Evolutionary conservation across 2,113 vertebrate species (phyloP).

Genomic region (Mugil cephalus): DNA sequence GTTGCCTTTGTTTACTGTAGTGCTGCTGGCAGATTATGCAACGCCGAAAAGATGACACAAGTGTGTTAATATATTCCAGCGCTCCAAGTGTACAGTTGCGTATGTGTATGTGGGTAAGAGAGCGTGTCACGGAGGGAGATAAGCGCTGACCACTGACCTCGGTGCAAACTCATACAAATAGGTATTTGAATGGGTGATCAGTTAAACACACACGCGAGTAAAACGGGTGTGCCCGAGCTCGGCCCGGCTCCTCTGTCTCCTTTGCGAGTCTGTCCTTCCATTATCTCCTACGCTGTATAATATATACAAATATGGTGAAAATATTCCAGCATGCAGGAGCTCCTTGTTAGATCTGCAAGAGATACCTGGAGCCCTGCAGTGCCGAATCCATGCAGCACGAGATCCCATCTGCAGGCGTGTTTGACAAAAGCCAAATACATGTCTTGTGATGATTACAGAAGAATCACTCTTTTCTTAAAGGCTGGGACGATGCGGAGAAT

Average conservation of each 20-base stretch:
- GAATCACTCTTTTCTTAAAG: neutral
- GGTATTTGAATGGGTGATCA: conserved; percentile 53
- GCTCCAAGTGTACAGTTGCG: neutral
- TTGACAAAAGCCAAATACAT: conserved; percentile 14
- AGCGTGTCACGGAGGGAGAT: neutral
- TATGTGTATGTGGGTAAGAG: neutral
- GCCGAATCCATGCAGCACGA: conserved; percentile 13
- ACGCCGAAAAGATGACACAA: conserved; percentile 37
- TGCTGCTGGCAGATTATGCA: conserved; percentile 54
- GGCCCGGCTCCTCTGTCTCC: conserved; percentile 11
- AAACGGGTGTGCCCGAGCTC: neutral
- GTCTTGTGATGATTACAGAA: neutral
- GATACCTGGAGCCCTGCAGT: conserved; percentile 27
- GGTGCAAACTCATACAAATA: conserved; percentile 17
- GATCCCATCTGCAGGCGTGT: conserved; percentile 23
- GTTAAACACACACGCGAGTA: conserved; percentile 38
- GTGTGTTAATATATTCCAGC: conserved; percentile 14
- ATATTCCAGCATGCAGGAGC: conserved; percentile 15
- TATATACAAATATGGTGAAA: conserved; percentile 58
- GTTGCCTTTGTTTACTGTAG: conserved; percentile 62
- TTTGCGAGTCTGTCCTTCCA: conserved; percentile 38
- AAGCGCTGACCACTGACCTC: conserved; percentile 13
- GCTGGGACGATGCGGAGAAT: neutral
- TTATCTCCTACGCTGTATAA: conserved; percentile 20
- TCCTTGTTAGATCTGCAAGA: conserved; percentile 37